Evolutionary conservation across 2,797 vertebrate genomes (phyloP), one percentile per base, ranked within the genome.

Genomic region (Tapera naevia): DNA sequence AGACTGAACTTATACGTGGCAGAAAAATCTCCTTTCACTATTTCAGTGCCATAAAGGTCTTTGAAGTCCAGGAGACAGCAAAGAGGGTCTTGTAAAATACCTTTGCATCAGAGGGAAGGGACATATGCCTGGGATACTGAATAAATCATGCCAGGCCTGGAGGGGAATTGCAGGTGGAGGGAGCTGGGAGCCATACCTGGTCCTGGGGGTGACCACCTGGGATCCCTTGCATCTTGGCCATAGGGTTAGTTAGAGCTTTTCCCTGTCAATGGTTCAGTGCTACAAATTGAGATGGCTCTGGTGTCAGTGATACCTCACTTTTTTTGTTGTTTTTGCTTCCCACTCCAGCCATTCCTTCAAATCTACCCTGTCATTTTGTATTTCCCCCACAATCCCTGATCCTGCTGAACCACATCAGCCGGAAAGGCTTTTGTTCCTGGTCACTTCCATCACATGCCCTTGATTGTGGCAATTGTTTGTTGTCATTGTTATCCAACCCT

Each of bases 401-500:
- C 45, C 57, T 30, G 45, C 54, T 3, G 48, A 87, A 23, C 19
- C 66, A 10, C 12, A 1, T 87, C 78, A 76, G 27, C 60, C 65
- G 53, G 72, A 62, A 72, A 33, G 5, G 51, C 54, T 85, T 87
- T 74, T 2, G 5, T 37, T 95, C 86, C 61, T 6, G 10, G 76
- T 76, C 65, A 3, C 50, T 93, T 71, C 78, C 84, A 35, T 30
- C 69, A 15, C 15, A 10, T 32, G 33, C 65, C 45, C 72, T 80
- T 72, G 61, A 60, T 30, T 37, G 10, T 61, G 39, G 70, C 45
- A 78, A 33, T 18, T 92, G 91, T 90, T 92, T 95, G 70, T 92
- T 95, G 70, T 88, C 82, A 39, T 78, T 88, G 67, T 48, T 85
- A 93, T 51, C 79, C 89, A 94, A 72, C 89, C 93, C 91, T 85